Percentiles rank a stretch among this genome's conserved stretches.
phyloP scores from a whole-genome alignment of 2,113 vertebrate species.

The Urocolius indicus region DNA sequence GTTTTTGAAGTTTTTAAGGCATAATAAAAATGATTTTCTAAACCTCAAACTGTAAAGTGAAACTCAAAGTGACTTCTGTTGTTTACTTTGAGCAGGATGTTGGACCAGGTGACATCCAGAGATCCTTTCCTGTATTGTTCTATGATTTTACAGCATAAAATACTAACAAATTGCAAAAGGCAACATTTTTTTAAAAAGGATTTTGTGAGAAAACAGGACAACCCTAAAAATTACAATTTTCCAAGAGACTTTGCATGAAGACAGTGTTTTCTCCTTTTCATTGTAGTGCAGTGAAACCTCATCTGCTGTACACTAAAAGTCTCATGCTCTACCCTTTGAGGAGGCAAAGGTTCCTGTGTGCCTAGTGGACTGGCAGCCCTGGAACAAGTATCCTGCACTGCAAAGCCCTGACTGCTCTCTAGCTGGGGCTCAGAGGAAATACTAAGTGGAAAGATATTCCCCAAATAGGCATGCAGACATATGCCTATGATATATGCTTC shows the following conservation, averaged over 20 bases:
- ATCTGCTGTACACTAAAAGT: not conserved
- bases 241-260: not conserved
- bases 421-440: not conserved
- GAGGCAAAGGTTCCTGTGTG: not conserved
- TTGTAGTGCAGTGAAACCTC: rapidly evolving
- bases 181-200: not conserved
- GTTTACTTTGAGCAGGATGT: not conserved
- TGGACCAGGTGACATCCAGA: not conserved
- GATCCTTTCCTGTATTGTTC: not conserved
- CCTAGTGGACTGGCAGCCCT: rapidly evolving
- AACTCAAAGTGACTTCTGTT: not conserved
- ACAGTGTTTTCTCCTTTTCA: not conserved
- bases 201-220: not conserved
- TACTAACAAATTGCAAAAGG: not conserved
- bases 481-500: rapidly evolving
- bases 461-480: rapidly evolving
- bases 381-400: not conserved
- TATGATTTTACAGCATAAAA: not conserved
- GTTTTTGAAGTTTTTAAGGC: not conserved
- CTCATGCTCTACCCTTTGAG: not conserved
- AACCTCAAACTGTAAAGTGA: not conserved
- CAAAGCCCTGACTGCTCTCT: not conserved
- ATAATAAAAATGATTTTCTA: not conserved
- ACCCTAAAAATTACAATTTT: not conserved
- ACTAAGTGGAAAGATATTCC: not conserved